These are phyloP conservation scores for Decapterus maruadsi DNA, from an alignment of 2,797 vertebrate species.

Conservation along the genomic window DNA sequence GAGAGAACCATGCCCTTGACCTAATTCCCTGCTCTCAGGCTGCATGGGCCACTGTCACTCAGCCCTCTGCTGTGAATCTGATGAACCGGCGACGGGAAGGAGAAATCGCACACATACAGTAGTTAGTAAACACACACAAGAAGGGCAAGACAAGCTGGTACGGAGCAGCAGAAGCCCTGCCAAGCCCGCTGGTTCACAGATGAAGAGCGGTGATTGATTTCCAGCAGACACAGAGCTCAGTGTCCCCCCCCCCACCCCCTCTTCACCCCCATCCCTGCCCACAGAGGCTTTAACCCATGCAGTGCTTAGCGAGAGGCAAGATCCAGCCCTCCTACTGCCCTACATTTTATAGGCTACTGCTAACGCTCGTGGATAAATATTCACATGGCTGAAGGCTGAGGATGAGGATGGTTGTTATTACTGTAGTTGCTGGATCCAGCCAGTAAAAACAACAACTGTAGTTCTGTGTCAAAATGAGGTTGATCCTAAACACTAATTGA, in stretches of 20 bases:
- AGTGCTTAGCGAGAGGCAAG: slow-evolving; percentile 64
- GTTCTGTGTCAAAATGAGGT: not conserved
- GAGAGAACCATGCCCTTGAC: slow-evolving; percentile 76
- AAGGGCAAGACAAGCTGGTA: slow-evolving; percentile 79
- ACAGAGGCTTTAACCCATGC: slow-evolving; percentile 75
- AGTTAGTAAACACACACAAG: slow-evolving; percentile 64
- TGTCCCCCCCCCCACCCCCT: slow-evolving; percentile 54
- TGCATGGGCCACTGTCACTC: slow-evolving; percentile 55
- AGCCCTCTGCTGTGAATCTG: slow-evolving; percentile 61
- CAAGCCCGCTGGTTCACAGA: slow-evolving; percentile 67
- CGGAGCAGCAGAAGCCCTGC: slow-evolving; percentile 71
- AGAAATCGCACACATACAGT: slow-evolving; percentile 32
- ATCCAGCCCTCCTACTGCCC: slow-evolving; percentile 71
- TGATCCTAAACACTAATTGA: not conserved
- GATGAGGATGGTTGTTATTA: not conserved
- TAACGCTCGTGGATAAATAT: slow-evolving; percentile 25
- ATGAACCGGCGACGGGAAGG: slow-evolving; percentile 54
- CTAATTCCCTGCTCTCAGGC: slow-evolving; percentile 66
- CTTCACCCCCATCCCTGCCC: slow-evolving; percentile 43
- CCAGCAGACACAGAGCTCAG: slow-evolving; percentile 76
- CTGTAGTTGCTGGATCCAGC: not conserved
- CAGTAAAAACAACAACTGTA: not conserved
- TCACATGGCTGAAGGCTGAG: slow-evolving; percentile 21
- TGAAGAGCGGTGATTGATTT: slow-evolving; percentile 82
- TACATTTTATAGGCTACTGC: slow-evolving; percentile 69